Evolutionary conservation across 2,797 vertebrate genomes (phyloP).

Genomic region (Hoplostethus atlanticus): DNA sequence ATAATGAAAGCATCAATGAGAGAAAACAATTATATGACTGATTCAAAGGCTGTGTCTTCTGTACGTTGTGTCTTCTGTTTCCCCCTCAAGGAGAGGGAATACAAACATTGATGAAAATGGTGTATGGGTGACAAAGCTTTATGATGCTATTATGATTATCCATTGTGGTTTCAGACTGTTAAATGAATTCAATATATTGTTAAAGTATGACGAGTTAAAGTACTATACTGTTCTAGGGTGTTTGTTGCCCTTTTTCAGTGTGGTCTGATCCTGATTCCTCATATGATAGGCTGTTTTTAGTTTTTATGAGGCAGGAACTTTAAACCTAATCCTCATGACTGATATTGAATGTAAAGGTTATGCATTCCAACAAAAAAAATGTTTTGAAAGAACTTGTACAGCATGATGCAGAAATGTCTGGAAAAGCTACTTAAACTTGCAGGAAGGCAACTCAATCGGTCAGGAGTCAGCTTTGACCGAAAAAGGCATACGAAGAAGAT

Average conservation of each 20-base stretch:
- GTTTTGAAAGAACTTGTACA: constrained; percentile 46
- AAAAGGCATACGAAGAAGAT: constrained; percentile 7
- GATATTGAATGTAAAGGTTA: constrained; percentile 80
- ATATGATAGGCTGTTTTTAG: constrained; percentile 45
- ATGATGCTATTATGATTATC: constrained; percentile 44
- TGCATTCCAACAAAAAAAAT: constrained; percentile 49
- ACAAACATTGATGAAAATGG: constrained; percentile 35
- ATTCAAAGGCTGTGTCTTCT: constrained; percentile 38
- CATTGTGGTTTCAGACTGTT: constrained; percentile 65
- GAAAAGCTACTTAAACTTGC: constrained; percentile 31
- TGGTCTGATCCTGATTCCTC: constrained; percentile 37
- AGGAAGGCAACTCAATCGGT: constrained; percentile 18
- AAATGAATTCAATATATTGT: constrained; percentile 45
- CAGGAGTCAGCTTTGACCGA: constrained; percentile 29
- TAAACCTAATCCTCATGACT: constrained; percentile 55
- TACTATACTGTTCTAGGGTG: constrained; percentile 32
- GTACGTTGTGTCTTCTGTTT: constrained; percentile 57
- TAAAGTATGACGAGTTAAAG: constrained; percentile 46
- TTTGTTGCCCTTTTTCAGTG: constrained; percentile 43
- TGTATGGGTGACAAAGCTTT: constrained; percentile 66
- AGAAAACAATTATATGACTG: constrained; percentile 28
- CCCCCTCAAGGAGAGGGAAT: constrained; percentile 29
- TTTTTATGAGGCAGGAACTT: constrained; percentile 62
- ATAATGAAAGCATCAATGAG: constrained; percentile 21
- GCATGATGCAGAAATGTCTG: constrained; percentile 31